Percentiles rank a stretch among this genome's conserved stretches.
These are phyloP conservation scores for Tetropium fuscum DNA, from an alignment of 2,888 invertebrate species.

Conservation along the genomic window DNA sequence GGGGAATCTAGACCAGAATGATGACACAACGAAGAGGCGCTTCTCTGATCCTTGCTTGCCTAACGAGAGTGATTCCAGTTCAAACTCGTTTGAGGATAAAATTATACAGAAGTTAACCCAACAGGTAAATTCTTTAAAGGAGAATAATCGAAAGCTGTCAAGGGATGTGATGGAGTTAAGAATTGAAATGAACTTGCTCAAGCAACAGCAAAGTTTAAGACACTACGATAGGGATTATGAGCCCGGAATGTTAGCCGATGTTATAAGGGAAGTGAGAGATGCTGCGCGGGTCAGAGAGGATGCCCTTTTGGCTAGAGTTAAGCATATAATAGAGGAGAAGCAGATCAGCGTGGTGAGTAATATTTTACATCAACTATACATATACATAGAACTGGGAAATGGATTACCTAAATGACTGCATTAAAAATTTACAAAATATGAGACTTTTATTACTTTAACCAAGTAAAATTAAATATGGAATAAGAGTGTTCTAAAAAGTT, in stretches of 20 bases:
- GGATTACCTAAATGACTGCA: too few relatives aligned
- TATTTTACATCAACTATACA: too few relatives aligned
- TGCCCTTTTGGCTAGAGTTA: conserved; percentile 74
- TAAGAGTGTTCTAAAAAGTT: too few relatives aligned
- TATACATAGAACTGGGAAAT: too few relatives aligned
- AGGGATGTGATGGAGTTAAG: conserved; percentile 81
- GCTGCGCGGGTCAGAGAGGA: conserved; percentile 80
- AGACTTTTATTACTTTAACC: too few relatives aligned
- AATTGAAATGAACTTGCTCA: conserved; percentile 69
- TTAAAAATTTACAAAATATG: too few relatives aligned
- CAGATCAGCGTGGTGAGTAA: conserved; percentile 64
- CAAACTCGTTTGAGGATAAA: conserved; percentile 71
- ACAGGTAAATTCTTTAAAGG: conserved; percentile 78
- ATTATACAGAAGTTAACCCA: conserved; percentile 76
- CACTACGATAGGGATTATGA: conserved; percentile 69
- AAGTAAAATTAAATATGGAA: too few relatives aligned
- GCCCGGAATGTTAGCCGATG: conserved; percentile 79
- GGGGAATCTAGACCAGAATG: conserved; percentile 72
- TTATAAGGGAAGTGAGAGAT: conserved; percentile 80
- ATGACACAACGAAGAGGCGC: conserved; percentile 68
- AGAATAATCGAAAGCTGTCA: conserved; percentile 80
- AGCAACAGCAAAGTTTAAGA: conserved; percentile 57
- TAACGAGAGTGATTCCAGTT: conserved; percentile 64
- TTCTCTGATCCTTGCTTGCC: conserved; percentile 77
- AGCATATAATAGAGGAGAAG: conserved; percentile 72